Percentiles rank a stretch among this genome's conserved stretches.
Evolutionary conservation across 2,888 invertebrate genomes (phyloP).

Genomic region (Pharmacophagus antenor): DNA sequence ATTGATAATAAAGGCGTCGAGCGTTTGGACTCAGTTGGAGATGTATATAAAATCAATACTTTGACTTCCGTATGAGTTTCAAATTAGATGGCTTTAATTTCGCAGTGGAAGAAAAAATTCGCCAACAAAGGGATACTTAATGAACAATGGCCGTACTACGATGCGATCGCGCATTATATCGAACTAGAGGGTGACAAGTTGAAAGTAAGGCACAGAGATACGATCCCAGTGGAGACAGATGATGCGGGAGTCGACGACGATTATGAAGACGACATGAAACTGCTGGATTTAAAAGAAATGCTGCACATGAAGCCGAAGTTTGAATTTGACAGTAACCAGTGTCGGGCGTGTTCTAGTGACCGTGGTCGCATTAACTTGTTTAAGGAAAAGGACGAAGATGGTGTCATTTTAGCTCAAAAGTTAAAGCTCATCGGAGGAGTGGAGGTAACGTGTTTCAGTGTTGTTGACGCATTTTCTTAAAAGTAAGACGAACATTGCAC

Average conservation of each 20-base stretch:
- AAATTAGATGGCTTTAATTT: slow-evolving; percentile 30
- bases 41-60: too few species aligned
- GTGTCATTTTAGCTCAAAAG: slow-evolving; percentile 57
- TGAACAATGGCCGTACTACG: slow-evolving; percentile 71
- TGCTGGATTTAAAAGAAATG: slow-evolving; percentile 63
- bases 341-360: slow-evolving; percentile 58
- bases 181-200: slow-evolving; percentile 38
- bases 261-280: slow-evolving; percentile 66
- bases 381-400: slow-evolving; percentile 52
- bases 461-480: not conserved
- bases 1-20: too few species aligned
- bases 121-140: slow-evolving; percentile 65
- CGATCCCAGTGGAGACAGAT: slow-evolving; percentile 6
- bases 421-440: slow-evolving; percentile 58
- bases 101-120: slow-evolving; percentile 73
- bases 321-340: slow-evolving; percentile 47
- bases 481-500: too few species aligned
- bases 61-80: not conserved
- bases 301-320: slow-evolving; percentile 52
- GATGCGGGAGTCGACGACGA: slow-evolving; percentile 48
- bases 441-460: slow-evolving; percentile 49
- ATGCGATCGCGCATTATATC: slow-evolving; percentile 56
- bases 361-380: slow-evolving; percentile 58
- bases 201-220: slow-evolving; percentile 35
- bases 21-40: too few species aligned